Base-by-base conservation (phyloP, 37 sponge, comb jelly and placozoan species). In the Bolinopsis microptera region DNA sequence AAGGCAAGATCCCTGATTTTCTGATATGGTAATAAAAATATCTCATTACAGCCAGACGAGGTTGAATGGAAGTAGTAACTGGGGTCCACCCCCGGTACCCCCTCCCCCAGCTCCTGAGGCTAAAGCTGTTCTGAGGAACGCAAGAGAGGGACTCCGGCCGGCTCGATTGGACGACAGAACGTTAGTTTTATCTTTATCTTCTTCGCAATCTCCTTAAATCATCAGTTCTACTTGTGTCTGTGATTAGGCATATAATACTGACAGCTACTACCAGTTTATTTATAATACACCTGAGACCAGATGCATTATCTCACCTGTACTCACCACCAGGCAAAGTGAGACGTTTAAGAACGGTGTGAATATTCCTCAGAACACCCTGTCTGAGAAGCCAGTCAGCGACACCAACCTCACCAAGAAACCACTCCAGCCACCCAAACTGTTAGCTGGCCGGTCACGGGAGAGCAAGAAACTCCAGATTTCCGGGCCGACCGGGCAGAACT, bases 401-500 rank as follows among this genome's bases (percentile, higher is more conserved):
- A n/a, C 25, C 26, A 28, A 22, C 28, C 74, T 70, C 24, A 22
- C 74, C 28, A 70, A 70, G 74, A 22, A 26, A 26, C 74, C 74
- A 2, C 74, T 70, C 1, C 74, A 70, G 26, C 25, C 74, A 3
- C 74, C 74, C 74, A 70, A 70, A n/a, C 74, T 28, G 2, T n/a
- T 70, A 26, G 74, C 74, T 70, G 74, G 74, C 25, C 5, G 74
- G 26, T 70, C 74, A 9, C 16, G 74, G 74, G 74, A 70, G 74
- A 70, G 74, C 74, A 70, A 70, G 74, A 70, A 70, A 26, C 74
- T 70, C 25, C 74, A 70, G 74, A 70, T 70, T 24, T 70, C 74
- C 1, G 74, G 74, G 24, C 74, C 74, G 3, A 48, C 9, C 13
- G 30, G 30, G 3, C 28, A 26, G 25, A 70, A 22, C 26, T 26